Conservation (phyloP, 2,797 vertebrate genomes). For the Sebastes matsubarae region DNA sequence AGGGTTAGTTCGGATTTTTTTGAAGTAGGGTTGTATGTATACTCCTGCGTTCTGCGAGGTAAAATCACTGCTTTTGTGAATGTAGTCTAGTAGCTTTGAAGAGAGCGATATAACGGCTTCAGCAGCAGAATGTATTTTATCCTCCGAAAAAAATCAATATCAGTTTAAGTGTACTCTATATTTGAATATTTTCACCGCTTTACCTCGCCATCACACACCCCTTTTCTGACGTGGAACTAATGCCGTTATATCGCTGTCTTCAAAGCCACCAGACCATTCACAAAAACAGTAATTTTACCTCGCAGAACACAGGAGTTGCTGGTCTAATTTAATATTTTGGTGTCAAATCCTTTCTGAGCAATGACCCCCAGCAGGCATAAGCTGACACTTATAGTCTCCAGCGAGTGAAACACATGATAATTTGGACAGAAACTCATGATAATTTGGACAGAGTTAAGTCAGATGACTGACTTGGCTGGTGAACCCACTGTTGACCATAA, state of each 20-base stretch:
- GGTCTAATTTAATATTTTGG: neutral
- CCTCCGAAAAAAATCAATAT: too few species aligned
- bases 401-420: neutral
- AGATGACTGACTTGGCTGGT: slow-evolving; percentile 25
- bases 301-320: neutral
- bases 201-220: neutral
- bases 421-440: neutral
- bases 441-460: neutral
- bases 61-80: neutral
- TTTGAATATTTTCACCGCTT: neutral
- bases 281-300: neutral
- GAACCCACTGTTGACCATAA: slow-evolving; percentile 11
- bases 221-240: neutral
- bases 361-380: neutral
- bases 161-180: neutral
- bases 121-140: neutral
- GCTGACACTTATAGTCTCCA: neutral
- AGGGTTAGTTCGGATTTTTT: neutral
- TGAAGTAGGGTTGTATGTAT: too few species aligned
- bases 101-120: neutral
- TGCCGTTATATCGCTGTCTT: neutral
- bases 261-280: neutral
- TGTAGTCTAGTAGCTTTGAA: neutral
- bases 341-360: neutral
- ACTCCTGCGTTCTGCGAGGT: neutral